Conservation (phyloP, 1,140 invertebrate genomes). For the Drosophila lini region DNA sequence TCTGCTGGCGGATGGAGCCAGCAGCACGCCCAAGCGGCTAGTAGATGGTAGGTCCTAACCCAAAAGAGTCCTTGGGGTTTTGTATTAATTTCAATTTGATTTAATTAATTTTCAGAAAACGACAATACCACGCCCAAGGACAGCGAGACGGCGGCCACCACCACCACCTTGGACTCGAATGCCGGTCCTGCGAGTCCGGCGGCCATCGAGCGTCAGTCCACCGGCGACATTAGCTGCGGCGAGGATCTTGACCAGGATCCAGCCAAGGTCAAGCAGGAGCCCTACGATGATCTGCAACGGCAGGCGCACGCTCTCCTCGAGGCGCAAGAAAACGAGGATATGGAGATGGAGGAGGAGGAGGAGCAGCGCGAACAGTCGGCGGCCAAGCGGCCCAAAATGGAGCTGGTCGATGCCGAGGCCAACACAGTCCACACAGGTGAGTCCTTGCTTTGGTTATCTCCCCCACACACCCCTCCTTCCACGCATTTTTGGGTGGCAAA, state of each 20-base stretch:
- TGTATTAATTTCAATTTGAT: not conserved
- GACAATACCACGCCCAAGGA: conserved; percentile 83
- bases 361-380: conserved; percentile 47
- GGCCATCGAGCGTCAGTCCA: conserved; percentile 29
- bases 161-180: conserved; percentile 18
- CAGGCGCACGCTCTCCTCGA: conserved; percentile 80
- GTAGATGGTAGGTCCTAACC: conserved; percentile 85
- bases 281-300: conserved; percentile 74
- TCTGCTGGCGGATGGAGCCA: conserved; percentile 88
- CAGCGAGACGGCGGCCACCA: conserved; percentile 40
- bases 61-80: not conserved
- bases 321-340: conserved; percentile 39
- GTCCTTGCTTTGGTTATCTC: conserved; percentile 58
- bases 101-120: conserved; percentile 57
- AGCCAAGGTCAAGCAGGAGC: conserved; percentile 88
- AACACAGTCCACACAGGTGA: conserved; percentile 95
- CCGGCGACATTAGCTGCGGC: conserved; percentile 35
- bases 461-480: not conserved
- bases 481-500: conserved; percentile 57
- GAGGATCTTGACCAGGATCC: conserved; percentile 17
- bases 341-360: conserved; percentile 69
- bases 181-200: conserved; percentile 38
- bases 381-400: conserved; percentile 90
- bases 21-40: conserved; percentile 89
- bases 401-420: conserved; percentile 93